These are phyloP conservation scores for Falco naumanni DNA, from an alignment of 2,797 vertebrate species.

Conservation along the genomic window DNA sequence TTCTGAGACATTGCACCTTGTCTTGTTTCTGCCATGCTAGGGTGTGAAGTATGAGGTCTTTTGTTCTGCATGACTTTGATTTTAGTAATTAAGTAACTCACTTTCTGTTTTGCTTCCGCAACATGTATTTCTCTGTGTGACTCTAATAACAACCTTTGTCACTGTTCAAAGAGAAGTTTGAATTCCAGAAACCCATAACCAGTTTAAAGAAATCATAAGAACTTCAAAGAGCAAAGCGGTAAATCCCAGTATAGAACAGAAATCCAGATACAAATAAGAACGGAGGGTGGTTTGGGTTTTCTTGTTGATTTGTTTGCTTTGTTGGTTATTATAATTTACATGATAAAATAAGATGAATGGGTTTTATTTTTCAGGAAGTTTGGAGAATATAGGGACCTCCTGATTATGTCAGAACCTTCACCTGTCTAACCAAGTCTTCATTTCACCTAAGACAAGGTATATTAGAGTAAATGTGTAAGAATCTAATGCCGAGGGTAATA, in stretches of 20 bases:
- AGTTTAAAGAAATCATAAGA: background rate
- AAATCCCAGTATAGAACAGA: background rate
- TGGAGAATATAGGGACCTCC: background rate
- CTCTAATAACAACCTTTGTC: background rate
- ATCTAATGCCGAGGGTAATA: background rate
- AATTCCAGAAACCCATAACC: background rate
- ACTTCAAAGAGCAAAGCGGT: background rate
- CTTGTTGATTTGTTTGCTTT: background rate
- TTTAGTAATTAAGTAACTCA: background rate
- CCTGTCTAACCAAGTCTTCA: background rate
- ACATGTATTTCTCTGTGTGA: background rate
- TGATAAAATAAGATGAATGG: background rate
- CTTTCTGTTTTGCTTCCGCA: background rate
- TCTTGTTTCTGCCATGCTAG: background rate
- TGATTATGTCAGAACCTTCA: background rate
- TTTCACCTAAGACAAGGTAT: background rate
- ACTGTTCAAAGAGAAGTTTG: background rate
- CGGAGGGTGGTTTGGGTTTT: fast-evolving
- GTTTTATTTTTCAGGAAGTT: background rate
- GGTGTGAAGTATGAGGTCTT: background rate
- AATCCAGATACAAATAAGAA: background rate
- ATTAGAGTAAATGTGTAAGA: background rate
- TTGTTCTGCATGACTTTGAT: slow-evolving; percentile 20
- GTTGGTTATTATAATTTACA: background rate
- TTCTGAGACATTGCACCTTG: background rate